phyloP scores from a whole-genome alignment of 2,113 vertebrate species.

The Antennarius striatus region DNA sequence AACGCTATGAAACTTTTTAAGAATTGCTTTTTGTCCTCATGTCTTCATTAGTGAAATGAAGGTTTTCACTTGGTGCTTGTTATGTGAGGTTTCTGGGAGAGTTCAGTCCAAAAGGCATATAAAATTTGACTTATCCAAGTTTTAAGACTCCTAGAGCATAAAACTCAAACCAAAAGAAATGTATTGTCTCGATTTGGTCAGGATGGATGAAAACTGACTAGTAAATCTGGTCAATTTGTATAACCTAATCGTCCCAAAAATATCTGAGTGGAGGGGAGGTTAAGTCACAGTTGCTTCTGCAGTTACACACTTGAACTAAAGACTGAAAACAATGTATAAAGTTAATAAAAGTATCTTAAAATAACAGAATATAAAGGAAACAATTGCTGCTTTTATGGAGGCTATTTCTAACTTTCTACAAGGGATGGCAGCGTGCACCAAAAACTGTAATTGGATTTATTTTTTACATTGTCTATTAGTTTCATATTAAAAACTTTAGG shows the following conservation, averaged over 20 bases:
- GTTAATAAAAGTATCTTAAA: background rate
- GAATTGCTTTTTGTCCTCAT: background rate
- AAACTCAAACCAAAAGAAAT: constrained; percentile 6
- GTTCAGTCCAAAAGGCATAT: constrained; percentile 46
- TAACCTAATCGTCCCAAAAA: background rate
- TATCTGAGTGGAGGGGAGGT: background rate
- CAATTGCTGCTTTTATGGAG: too few species aligned
- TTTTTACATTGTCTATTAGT: constrained; percentile 2
- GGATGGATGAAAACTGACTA: constrained; percentile 22
- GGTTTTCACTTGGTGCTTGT: constrained; percentile 40
- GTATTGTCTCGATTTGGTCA: background rate
- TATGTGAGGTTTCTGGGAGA: constrained; percentile 22
- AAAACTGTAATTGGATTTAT: constrained; percentile 7
- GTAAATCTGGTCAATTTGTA: constrained; percentile 16
- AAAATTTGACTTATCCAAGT: constrained; percentile 1
- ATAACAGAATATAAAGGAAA: too few species aligned
- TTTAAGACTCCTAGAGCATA: too few species aligned
- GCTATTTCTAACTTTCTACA: constrained; percentile 1
- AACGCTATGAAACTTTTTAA: constrained; percentile 10
- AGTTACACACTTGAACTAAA: constrained; percentile 3
- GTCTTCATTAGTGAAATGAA: constrained; percentile 13
- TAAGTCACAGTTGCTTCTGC: constrained; percentile 5
- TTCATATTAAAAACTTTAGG: constrained; percentile 1
- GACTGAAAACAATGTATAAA: constrained; percentile 9
- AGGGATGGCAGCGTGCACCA: background rate